phyloP scores from a whole-genome alignment of 1,140 invertebrate genomes.

The Pseudomyrmex gracilis region DNA sequence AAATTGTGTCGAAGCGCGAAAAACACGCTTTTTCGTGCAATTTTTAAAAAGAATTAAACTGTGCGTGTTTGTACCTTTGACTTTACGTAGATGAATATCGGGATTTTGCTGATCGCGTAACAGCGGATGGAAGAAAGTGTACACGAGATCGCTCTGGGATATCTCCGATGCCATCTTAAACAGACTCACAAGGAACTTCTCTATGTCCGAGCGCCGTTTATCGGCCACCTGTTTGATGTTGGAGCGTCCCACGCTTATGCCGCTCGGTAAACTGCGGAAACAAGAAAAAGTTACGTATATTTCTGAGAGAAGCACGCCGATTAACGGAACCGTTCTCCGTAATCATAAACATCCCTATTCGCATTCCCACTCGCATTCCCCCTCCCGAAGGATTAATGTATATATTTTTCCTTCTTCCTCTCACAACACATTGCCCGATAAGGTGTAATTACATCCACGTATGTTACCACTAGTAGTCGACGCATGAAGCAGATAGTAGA shows the following conservation, averaged over 20 bases:
- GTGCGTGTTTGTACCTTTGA: conserved; percentile 87
- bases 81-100: conserved; percentile 87
- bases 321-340: not conserved
- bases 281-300: not conserved
- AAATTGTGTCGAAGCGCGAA: too few relatives aligned
- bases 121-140: conserved; percentile 99
- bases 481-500: not conserved
- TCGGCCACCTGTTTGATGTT: conserved; percentile 98
- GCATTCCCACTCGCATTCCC: not conserved
- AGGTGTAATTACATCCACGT: too few relatives aligned
- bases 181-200: conserved; percentile 94
- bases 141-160: conserved; percentile 97
- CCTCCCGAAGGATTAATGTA: not conserved
- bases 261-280: conserved; percentile 89
- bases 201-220: conserved; percentile 93
- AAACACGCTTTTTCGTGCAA: not conserved
- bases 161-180: conserved; percentile 97
- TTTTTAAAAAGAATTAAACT: conserved; percentile 30
- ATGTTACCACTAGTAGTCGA: too few relatives aligned
- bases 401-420: not conserved
- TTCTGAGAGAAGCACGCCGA: not conserved
- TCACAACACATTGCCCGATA: too few relatives aligned
- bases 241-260: conserved; percentile 94
- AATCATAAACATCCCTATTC: conserved; percentile 22
- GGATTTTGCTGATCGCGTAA: conserved; percentile 95